Evolutionary conservation across 2,888 invertebrate genomes (phyloP).

Genomic region (Andrena hattorfiana): DNA sequence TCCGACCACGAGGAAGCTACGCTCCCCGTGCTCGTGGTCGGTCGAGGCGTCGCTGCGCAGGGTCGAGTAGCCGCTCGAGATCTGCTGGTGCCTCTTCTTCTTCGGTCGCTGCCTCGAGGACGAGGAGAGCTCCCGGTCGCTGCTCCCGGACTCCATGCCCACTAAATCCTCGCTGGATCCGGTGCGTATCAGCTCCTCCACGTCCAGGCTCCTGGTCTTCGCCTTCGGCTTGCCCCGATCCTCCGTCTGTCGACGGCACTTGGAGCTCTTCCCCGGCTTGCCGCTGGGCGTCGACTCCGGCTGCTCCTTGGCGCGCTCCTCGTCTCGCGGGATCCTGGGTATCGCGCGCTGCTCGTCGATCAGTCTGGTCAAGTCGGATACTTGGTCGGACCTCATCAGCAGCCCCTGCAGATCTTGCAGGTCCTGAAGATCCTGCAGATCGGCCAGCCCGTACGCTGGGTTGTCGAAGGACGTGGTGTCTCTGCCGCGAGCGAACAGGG

Average conservation of each 20-base stretch:
- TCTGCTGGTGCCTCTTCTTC: conserved; percentile 78
- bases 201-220: conserved; percentile 71
- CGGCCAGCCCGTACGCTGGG: conserved; percentile 81
- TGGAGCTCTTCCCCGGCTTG: conserved; percentile 17
- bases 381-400: conserved; percentile 80
- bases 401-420: conserved; percentile 79
- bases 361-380: conserved; percentile 79
- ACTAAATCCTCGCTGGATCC: conserved; percentile 80
- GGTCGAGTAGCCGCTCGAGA: conserved; percentile 83
- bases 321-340: conserved; percentile 58
- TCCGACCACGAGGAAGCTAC: conserved; percentile 77
- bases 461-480: conserved; percentile 82
- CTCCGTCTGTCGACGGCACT: conserved; percentile 8
- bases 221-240: conserved; percentile 50
- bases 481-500: conserved; percentile 72
- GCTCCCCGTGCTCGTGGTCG: conserved; percentile 71
- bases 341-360: conserved; percentile 78
- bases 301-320: conserved; percentile 49
- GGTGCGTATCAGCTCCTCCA: conserved; percentile 76
- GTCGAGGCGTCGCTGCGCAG: conserved; percentile 81
- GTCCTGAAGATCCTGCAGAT: conserved; percentile 79
- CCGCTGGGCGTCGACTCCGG: conserved; percentile 14
- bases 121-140: conserved; percentile 51
- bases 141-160: conserved; percentile 61
- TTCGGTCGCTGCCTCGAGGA: conserved; percentile 72